Evolutionary conservation across 2,113 vertebrate genomes (phyloP), one percentile per base, ranked within the genome.

Genomic region (Nibea coibor): DNA sequence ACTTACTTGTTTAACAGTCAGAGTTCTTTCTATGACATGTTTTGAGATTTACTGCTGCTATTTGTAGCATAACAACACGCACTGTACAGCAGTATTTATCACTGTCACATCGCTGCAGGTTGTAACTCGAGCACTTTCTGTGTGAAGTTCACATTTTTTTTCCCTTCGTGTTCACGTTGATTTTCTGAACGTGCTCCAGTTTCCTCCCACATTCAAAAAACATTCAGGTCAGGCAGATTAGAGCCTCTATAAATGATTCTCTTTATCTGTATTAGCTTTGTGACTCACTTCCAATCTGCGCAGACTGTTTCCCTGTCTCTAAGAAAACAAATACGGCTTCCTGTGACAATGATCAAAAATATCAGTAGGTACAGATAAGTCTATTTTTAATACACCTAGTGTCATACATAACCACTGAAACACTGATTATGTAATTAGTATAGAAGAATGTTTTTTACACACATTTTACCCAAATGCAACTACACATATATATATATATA

Each of bases 151-250:
- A 72, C 31, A 35, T 77, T 48, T 78, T 26, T 26, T 26, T 45
- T 78, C 64, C 71, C 51, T 69, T 71, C 69, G 42, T 80, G 64
- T 74, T 82, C 68, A 56, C 83, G 84, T 82, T 80, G 78, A 82
- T 86, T 86, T 88, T 76, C 65, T 86, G 50, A 84, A 75, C 3
- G 28, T 82, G 69, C 53, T 90, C 84, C 76, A 90, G 56, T 83
- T 87, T 88, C 76, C 84, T 75, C 84, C 75, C 73, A 87, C 89
- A 78, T 75, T 84, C 70, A 35, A 87, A 82, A 87, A 90, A 80
- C 84, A 90, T 88, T 85, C 75, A 80, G 76, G 79, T 88, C 86
- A 88, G 84, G 69, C 80, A 88, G 68, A 90, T 87, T 86, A 85
- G 84, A 87, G 78, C 42, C 56, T 77, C 78, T 90, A 84, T 88